These are phyloP conservation scores for Aptenodytes forsteri DNA, from an alignment of 2,113 vertebrate genomes.

Conservation along the genomic window DNA sequence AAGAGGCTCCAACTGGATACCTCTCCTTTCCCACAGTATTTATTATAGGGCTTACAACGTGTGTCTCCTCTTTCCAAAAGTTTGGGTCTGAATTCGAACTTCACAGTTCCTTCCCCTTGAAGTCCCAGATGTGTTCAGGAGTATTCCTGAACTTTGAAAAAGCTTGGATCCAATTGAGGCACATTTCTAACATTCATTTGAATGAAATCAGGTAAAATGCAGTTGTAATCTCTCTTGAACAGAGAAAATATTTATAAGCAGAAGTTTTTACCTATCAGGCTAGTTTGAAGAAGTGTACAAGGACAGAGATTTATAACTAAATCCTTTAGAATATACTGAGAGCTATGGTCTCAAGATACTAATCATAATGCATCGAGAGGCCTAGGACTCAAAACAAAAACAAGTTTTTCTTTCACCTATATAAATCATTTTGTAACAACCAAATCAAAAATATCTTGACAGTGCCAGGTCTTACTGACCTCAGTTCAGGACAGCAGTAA, in stretches of 20 bases:
- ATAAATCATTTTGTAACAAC: slow-evolving; percentile 20
- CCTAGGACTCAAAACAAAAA: not conserved
- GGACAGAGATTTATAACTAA: not conserved
- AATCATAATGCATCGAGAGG: not conserved
- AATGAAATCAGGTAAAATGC: not conserved
- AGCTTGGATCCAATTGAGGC: not conserved
- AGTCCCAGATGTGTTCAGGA: not conserved
- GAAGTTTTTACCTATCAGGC: not conserved
- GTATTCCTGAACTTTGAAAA: not conserved
- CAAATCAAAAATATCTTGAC: slow-evolving; percentile 4
- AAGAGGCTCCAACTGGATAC: not conserved
- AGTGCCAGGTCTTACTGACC: slow-evolving; percentile 45
- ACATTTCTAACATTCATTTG: not conserved
- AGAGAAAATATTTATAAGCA: not conserved
- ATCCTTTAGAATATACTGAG: not conserved
- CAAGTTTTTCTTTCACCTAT: not conserved
- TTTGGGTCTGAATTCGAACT: not conserved
- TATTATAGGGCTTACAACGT: not conserved
- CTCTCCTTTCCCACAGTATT: not conserved
- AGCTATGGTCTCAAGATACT: not conserved
- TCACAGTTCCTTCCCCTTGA: not conserved
- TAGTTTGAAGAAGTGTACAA: not conserved
- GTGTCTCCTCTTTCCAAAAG: not conserved
- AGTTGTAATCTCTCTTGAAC: not conserved
- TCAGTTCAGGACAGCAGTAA: slow-evolving; percentile 34